A percentile compares a stretch with the other conserved stretches of the same genome.
Conservation (phyloP, 2,113 vertebrate genomes). For the Ascaphus truei region DNA sequence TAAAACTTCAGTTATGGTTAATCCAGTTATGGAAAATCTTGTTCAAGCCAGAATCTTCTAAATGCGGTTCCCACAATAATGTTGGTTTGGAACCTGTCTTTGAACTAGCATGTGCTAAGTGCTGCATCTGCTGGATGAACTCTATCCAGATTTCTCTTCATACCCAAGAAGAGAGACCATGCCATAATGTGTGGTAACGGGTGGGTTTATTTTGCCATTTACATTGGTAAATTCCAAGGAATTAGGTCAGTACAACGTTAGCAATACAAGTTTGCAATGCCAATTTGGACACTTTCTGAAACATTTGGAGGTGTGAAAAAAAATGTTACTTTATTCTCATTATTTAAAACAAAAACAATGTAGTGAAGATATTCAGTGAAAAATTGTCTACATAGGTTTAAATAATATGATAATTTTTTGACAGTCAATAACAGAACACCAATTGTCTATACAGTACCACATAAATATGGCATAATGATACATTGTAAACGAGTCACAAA, state of each 20-base stretch:
- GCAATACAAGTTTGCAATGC: no score
- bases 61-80: constrained; percentile 15
- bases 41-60: no score
- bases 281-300: no score
- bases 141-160: constrained; percentile 19
- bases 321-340: no score
- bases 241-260: no score
- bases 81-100: constrained; percentile 7
- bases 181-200: neutral
- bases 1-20: no score
- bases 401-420: neutral
- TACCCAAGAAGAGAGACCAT: neutral
- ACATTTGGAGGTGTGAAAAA: no score
- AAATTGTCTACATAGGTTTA: neutral
- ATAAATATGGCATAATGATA: constrained; percentile 10
- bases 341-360: no score
- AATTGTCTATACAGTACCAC: constrained; percentile 1
- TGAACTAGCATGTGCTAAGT: constrained; percentile 4
- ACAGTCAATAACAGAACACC: constrained; percentile 6
- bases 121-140: constrained; percentile 9
- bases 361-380: no score
- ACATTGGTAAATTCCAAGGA: constrained; percentile 13
- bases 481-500: constrained; percentile 1
- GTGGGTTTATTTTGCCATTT: constrained; percentile 16
- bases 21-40: no score